Evolutionary conservation across 2,797 vertebrate species (phyloP).

Genomic region (Protonibea diacanthus): DNA sequence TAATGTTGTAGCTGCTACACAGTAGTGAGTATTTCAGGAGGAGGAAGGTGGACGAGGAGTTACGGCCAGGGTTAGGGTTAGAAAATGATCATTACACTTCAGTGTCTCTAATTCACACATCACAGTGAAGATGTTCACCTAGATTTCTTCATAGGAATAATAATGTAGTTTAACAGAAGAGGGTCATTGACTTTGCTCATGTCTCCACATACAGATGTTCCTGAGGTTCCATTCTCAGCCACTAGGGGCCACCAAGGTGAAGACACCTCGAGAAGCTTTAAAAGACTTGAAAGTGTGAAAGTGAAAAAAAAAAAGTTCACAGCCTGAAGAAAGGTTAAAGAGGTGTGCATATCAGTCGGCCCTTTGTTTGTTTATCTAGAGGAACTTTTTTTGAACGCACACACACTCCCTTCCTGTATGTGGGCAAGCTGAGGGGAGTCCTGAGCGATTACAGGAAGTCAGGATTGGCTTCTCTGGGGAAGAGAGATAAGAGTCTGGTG

Average conservation of each 20-base stretch:
- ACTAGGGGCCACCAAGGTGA: neutral
- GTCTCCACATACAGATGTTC: neutral
- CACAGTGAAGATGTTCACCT: no score
- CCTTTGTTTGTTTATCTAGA: slow-evolving; percentile 54
- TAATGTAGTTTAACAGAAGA: no score
- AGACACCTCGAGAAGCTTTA: neutral
- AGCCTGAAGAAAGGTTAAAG: slow-evolving; percentile 24
- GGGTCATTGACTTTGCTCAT: neutral
- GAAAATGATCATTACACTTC: no score
- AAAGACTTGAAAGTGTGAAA: slow-evolving; percentile 21
- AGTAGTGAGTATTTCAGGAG: no score
- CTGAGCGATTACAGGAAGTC: slow-evolving; percentile 67
- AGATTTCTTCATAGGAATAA: no score
- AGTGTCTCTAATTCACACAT: no score
- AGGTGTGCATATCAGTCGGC: slow-evolving; percentile 44
- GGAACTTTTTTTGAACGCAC: slow-evolving; percentile 37
- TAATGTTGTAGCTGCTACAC: no score
- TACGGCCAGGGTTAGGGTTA: no score
- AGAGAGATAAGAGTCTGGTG: slow-evolving; percentile 66
- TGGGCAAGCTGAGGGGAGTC: slow-evolving; percentile 38
- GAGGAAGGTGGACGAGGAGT: no score
- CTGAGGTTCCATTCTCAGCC: neutral
- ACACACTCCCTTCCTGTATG: slow-evolving; percentile 57
- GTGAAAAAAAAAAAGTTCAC: slow-evolving; percentile 20
- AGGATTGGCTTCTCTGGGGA: slow-evolving; percentile 59